Conservation (phyloP, 2,888 invertebrate species). For the Petrolisthes manimaculis region DNA sequence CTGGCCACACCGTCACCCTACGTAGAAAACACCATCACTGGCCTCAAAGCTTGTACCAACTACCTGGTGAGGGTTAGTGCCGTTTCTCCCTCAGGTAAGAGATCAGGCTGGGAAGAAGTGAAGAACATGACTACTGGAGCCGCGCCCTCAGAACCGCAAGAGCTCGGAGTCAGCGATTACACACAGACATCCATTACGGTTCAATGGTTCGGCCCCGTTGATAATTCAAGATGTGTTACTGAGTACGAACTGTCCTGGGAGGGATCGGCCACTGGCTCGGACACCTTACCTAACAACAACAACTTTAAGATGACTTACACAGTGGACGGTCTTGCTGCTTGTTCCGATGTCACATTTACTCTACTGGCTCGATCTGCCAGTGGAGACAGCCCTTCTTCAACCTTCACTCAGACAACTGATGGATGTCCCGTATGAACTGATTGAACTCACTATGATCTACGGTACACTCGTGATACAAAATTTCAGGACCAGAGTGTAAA, state of each 20-base stretch:
- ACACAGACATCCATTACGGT: slow-evolving; percentile 23
- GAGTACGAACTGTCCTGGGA: slow-evolving; percentile 21
- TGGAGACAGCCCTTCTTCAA: slow-evolving; percentile 11
- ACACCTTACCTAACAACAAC: neutral
- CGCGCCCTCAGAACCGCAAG: slow-evolving; percentile 19
- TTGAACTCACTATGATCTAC: too few species aligned
- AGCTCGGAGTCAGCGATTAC: neutral
- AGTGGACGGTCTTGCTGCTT: slow-evolving; percentile 23
- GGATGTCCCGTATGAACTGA: neutral
- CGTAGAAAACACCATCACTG: slow-evolving; percentile 18
- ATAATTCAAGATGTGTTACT: slow-evolving; percentile 29
- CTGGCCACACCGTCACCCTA: neutral
- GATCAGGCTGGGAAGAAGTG: slow-evolving; percentile 23
- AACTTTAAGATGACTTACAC: slow-evolving; percentile 6
- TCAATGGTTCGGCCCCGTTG: slow-evolving; percentile 41
- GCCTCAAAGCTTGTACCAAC: slow-evolving; percentile 40
- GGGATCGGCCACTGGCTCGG: neutral
- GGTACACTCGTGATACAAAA: too few species aligned
- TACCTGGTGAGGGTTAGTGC: slow-evolving; percentile 30
- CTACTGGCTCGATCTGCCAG: neutral
- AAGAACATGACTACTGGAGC: slow-evolving; percentile 19
- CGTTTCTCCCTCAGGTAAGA: slow-evolving; percentile 4
- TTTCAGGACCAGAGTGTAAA: too few species aligned
- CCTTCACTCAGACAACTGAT: slow-evolving; percentile 4
- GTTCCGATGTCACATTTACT: slow-evolving; percentile 18